Percentiles rank a stretch among this genome's conserved stretches.
Evolutionary conservation across 1,140 invertebrate genomes (phyloP).

Genomic region (Dryas iulia): DNA sequence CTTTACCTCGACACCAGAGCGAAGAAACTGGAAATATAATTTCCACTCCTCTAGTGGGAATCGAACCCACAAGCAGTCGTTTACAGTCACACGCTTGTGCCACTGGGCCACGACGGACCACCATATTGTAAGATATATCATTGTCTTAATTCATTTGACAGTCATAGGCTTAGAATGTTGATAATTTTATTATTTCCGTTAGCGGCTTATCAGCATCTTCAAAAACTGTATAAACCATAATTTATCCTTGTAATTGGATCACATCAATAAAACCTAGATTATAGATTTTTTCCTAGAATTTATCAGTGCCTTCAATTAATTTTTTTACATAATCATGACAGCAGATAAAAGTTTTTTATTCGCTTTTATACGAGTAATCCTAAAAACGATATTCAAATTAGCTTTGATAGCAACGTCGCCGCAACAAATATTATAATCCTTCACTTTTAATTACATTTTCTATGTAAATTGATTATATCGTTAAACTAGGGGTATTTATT

Average conservation of each 20-base stretch:
- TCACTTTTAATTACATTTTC: background rate
- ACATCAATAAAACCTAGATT: conserved; percentile 6
- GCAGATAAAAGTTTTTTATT: background rate
- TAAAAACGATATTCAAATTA: background rate
- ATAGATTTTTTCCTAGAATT: conserved; percentile 2
- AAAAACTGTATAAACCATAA: conserved; percentile 5
- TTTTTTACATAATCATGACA: conserved; percentile 3
- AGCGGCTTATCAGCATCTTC: background rate
- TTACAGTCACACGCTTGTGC: too few species aligned
- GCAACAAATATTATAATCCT: background rate
- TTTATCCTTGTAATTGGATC: conserved; percentile 5
- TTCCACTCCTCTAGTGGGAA: too few species aligned
- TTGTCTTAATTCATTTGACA: background rate
- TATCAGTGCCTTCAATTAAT: conserved; percentile 1
- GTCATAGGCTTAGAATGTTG: background rate
- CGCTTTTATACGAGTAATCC: background rate
- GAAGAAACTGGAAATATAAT: too few species aligned
- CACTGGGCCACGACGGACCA: too few species aligned
- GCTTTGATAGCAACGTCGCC: background rate
- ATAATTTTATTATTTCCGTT: conserved; percentile 10
- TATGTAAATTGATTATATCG: background rate
- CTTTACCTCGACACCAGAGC: too few species aligned
- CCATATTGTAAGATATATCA: background rate
- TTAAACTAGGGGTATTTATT: background rate
- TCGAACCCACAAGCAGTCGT: too few species aligned